A percentile compares a stretch with the other conserved stretches of the same genome.
phyloP scores from a whole-genome alignment of 1,140 invertebrate species.

The Drosophila pectinifera region DNA sequence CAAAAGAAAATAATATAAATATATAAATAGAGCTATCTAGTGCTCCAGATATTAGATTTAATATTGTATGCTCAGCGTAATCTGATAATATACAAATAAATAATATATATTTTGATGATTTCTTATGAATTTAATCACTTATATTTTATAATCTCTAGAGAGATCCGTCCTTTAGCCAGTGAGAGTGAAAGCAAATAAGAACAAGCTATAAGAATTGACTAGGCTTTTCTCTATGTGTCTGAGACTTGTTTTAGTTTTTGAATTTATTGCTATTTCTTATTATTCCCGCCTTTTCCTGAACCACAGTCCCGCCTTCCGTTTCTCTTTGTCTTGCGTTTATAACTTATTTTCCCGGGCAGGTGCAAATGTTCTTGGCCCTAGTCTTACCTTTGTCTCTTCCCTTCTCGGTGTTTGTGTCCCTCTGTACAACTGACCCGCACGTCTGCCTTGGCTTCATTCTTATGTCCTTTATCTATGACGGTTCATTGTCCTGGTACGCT shows the following conservation, averaged over 20 bases:
- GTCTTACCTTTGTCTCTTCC: slow-evolving; percentile 26
- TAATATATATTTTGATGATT: too few species aligned
- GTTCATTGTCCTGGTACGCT: slow-evolving; percentile 68
- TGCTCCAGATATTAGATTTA: too few species aligned
- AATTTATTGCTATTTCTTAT: slow-evolving; percentile 82
- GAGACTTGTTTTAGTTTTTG: slow-evolving; percentile 78
- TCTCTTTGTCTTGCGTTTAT: slow-evolving; percentile 74
- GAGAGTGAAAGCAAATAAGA: too few species aligned
- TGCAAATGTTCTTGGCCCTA: slow-evolving; percentile 68
- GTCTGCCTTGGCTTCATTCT: slow-evolving; percentile 76
- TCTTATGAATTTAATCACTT: too few species aligned
- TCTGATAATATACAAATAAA: too few species aligned
- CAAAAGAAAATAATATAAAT: too few species aligned
- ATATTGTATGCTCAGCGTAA: too few species aligned
- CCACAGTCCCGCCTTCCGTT: slow-evolving; percentile 26
- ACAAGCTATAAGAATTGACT: background rate
- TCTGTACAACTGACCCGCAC: slow-evolving; percentile 50
- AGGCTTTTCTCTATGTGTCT: slow-evolving; percentile 5
- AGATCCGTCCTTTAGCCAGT: too few species aligned
- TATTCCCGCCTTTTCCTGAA: slow-evolving; percentile 44
- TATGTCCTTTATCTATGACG: slow-evolving; percentile 81
- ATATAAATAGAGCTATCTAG: too few species aligned
- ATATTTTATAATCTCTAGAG: too few species aligned
- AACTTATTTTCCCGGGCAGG: slow-evolving; percentile 75
- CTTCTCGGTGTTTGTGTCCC: slow-evolving; percentile 21